phyloP scores from a whole-genome alignment of 1,140 invertebrate genomes.

The Cyclina sinensis region DNA sequence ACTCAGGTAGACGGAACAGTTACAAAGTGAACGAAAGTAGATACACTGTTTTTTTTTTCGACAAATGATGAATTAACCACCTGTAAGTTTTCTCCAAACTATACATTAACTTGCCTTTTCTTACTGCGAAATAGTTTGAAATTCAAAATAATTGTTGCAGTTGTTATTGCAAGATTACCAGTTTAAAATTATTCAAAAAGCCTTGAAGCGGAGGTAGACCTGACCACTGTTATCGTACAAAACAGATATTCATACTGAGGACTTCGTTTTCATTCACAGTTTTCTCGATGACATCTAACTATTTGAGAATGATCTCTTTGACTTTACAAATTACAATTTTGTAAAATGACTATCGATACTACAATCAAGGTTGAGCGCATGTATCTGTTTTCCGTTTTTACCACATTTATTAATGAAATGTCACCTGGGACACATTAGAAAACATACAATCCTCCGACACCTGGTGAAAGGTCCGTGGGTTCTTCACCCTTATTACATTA shows the following conservation, averaged over 20 bases:
- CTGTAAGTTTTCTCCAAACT: too few species aligned
- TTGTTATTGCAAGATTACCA: too few species aligned
- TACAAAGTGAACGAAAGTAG: not conserved
- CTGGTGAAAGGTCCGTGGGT: constrained; percentile 3
- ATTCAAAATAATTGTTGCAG: too few species aligned
- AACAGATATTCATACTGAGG: too few species aligned
- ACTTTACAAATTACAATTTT: not conserved
- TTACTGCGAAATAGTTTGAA: too few species aligned
- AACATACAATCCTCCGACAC: not conserved
- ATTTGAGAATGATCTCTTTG: not conserved
- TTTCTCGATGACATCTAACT: not conserved
- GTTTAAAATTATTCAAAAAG: too few species aligned
- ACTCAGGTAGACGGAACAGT: not conserved
- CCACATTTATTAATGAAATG: not conserved
- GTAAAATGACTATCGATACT: not conserved
- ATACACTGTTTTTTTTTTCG: not conserved
- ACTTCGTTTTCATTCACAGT: not conserved
- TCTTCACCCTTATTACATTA: not conserved
- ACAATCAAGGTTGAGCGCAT: not conserved
- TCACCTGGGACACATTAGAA: not conserved
- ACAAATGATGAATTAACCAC: too few species aligned
- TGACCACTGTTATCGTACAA: too few species aligned
- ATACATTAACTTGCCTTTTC: too few species aligned
- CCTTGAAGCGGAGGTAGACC: too few species aligned
- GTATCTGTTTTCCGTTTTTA: not conserved